Base-by-base conservation (phyloP, 2,888 invertebrate genomes). In the Coelopa pilipes region DNA sequence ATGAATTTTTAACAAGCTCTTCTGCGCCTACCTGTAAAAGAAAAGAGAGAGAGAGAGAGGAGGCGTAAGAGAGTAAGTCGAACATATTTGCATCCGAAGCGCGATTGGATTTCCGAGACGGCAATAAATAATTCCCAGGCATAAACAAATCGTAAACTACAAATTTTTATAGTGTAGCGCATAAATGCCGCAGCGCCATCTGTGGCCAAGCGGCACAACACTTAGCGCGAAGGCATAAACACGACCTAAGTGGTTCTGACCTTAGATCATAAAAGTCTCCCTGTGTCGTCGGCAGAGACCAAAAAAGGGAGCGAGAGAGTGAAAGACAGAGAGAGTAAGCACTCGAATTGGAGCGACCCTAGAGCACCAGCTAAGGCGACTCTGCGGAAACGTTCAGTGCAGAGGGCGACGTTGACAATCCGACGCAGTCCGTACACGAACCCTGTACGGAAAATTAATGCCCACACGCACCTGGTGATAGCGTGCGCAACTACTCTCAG, bases 181-280 rank as follows among this genome's bases (percentile, higher is more conserved):
- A 15, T 50, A 55, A 45, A 49, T 5, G 49, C 12, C 19, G 50
- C 70, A 65, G 75, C 75, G 75, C 75, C 75, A 72, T 75, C 75
- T 75, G 60, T 46, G 60, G 72, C n/a, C 21, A 17, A 72, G 34
- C 60, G 53, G 19, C 11, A 46, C 57, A 59, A 60, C 47, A 70
- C 69, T 17, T 24, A 50, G 34, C 67, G 67, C 53, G 60, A 47
- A 53, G 34, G 17, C 70, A 63, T 70, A 70, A 71, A 71, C 60
- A 46, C 55, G 34, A 55, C 59, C 53, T 50, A 46, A 59, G 49
- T 63, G 76, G 76, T 76, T 76, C 65, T 72, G 76, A 76, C 76
- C 72, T 74, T 74, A 66, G 74, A 71, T 76, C 72, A 59, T 76
- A 72, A 76, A 74, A 70, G 34, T 2, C 34, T 34, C 34, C 4